Evolutionary conservation across 2,797 vertebrate genomes (phyloP), one percentile per base, ranked within the genome.

Genomic region (Pangasius djambal): DNA sequence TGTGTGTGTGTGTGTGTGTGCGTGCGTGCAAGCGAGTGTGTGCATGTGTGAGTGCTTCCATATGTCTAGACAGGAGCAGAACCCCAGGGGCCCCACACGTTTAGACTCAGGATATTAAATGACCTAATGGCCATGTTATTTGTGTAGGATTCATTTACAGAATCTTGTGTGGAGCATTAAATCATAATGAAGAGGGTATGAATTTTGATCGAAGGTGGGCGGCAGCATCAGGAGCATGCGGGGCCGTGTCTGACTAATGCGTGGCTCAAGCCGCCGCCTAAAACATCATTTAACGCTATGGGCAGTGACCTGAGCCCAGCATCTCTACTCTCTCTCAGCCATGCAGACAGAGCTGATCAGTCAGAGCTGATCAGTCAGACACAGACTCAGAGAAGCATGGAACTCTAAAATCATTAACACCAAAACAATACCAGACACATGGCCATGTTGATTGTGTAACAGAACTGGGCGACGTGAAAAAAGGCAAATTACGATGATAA

Each of bases 21-120:
- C 22, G 52, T 69, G 52, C 20, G 55, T 61, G 79, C 20, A 10
- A 37, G n/a, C 83, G 69, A 83, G 88, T 91, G 90, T 91, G 87
- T 92, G 86, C 89, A 63, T 87, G 88, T 91, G 87, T 91, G 90
- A 92, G 88, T 92, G 83, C 89, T 93, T 93, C 92, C 92, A 92
- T 92, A 91, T 92, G 92, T 93, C 92, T 92, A 93, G 92, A 93
- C 92, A 90, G 89, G 91, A 89, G 90, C 85, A 74, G 89, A 89
- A 90, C 92, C 92, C 92, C 89, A 86, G 86, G 90, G 90, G 92
- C 85, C 88, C 89, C 78, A 89, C 91, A 82, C 89, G 85, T 93
- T 92, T 93, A 89, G 86, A 91, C 90, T 88, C 91, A 90, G 90
- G 92, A 92, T 92, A 92, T 92, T 92, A 91, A 92, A 92, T 92